Evolutionary conservation across 2,113 vertebrate genomes (phyloP), one percentile per base, ranked within the genome.

Genomic region (Phrynosoma blainvillii): DNA sequence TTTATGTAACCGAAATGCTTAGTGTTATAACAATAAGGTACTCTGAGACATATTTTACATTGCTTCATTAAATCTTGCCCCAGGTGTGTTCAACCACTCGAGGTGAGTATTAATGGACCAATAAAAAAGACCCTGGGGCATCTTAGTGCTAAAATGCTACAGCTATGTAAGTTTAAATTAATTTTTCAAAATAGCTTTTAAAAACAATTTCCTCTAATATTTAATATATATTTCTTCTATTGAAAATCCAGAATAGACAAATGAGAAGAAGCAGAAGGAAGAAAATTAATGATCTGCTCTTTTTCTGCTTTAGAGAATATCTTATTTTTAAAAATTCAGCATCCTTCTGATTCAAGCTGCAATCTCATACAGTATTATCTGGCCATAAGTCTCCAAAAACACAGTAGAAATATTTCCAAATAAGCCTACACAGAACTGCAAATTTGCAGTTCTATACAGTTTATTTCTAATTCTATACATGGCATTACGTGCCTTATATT

Each of bases 51-150:
- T 95, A 95, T 96, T 97, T 97, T 96, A 88, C 81, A 97, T 96
- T 96, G 95, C 94, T 96, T 97, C 96, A 97, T 97, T 97, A 97
- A 97, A 96, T 95, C 92, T 95, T 95, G 96, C 97, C 97, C 96
- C 94, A 96, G 96, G 97, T 97, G 89, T 95, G 95, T 94, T n/a
- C 96, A 95, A 95, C 96, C 95, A 97, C 96, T 97, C 88, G 27
- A 96, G 96, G 96, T 96, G 95, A 96, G 82, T 97, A 97, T 97
- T 97, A 97, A 97, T 96, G 96, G 96, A 95, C 95, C 96, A 97
- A 96, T 97, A 97, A 97, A 97, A 97, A 91, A 92, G 95, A 95
- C 96, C 95, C 94, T 86, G 91, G 96, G 94, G 96, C 96, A 90
- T 91, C 95, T 96, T 96, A 96, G 96, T 95, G 93, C 90, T 93